A percentile compares a stretch with the other conserved stretches of the same genome.
Conservation (phyloP, 2,113 vertebrate genomes). For the Thinocorus orbignyianus region DNA sequence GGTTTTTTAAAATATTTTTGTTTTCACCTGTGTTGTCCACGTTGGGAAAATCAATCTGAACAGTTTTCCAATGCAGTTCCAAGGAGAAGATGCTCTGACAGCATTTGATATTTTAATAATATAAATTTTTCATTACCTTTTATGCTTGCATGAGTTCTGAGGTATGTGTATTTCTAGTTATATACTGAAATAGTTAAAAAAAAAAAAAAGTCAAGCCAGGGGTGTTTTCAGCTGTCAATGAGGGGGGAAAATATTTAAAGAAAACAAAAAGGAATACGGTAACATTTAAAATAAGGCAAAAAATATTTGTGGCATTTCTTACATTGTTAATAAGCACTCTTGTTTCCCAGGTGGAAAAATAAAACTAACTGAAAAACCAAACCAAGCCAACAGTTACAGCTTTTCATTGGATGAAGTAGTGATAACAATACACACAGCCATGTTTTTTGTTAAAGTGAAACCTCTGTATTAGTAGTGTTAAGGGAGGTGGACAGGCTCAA, state of each 20-base stretch:
- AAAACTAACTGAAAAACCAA: not conserved
- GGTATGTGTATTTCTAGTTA: not conserved
- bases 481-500: not conserved
- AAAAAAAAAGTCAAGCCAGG: not conserved
- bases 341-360: not conserved
- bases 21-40: not conserved
- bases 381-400: not conserved
- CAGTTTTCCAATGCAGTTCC: not conserved
- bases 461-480: not conserved
- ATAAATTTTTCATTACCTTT: not conserved
- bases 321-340: not conserved
- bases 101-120: not conserved
- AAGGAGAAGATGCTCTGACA: not conserved
- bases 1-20: too few species aligned
- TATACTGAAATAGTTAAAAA: not conserved
- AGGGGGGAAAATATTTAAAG: not conserved
- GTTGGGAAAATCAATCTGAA: not conserved
- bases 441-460: not conserved
- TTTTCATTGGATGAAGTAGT: not conserved
- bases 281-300: not conserved
- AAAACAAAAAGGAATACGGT: not conserved
- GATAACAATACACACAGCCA: not conserved
- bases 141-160: not conserved
- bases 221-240: not conserved
- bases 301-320: not conserved